Evolutionary conservation across 1,140 invertebrate species (phyloP).

Genomic region (Geopemphigus sp.): DNA sequence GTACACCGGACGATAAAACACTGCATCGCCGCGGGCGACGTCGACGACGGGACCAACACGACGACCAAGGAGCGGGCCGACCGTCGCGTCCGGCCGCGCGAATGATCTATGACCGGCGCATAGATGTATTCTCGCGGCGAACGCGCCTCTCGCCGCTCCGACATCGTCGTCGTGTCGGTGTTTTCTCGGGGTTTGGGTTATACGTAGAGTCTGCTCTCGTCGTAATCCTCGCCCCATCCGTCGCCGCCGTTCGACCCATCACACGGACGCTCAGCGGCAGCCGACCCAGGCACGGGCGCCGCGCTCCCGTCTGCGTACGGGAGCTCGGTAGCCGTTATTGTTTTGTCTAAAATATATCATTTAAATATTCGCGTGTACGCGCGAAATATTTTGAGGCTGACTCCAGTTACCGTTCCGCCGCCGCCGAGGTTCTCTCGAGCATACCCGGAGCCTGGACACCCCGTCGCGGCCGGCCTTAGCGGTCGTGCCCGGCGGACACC

Average conservation of each 20-base stretch:
- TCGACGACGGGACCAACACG: background rate
- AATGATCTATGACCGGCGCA: no score
- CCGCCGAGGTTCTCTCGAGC: no score
- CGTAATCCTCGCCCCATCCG: no score
- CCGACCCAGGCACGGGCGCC: background rate
- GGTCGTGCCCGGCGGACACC: background rate
- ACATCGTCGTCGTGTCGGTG: background rate
- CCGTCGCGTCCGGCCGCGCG: background rate
- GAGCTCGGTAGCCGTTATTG: no score
- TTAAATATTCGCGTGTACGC: no score
- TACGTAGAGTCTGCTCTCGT: no score
- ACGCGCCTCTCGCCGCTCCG: background rate
- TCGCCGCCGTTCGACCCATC: no score
- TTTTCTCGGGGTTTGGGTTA: no score
- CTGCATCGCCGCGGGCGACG: background rate
- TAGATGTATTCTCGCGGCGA: no score
- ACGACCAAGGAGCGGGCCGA: background rate
- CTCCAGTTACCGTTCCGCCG: constrained; percentile 1
- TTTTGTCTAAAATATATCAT: no score
- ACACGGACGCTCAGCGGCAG: background rate
- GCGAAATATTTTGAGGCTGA: background rate
- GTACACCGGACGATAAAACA: no score
- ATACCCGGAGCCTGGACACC: background rate
- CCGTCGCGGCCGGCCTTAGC: constrained; percentile 11
- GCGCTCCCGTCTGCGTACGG: no score